Percentiles rank a stretch among this genome's conserved stretches.
phyloP scores from a whole-genome alignment of 2,113 vertebrate species.

The Thryonomys swinderianus region DNA sequence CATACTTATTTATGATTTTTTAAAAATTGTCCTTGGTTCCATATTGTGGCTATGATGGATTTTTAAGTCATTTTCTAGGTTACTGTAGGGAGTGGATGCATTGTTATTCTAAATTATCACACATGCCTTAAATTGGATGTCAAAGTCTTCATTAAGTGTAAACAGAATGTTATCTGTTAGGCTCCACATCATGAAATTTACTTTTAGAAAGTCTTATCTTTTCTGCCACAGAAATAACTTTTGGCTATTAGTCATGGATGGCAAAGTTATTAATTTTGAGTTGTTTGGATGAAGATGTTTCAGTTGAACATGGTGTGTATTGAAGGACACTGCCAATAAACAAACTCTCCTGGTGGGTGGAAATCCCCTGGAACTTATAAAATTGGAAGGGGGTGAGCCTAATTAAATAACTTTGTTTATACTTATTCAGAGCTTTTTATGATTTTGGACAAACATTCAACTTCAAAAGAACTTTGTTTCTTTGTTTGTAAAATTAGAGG shows the following conservation, averaged over 20 bases:
- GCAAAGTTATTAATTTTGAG: conserved; percentile 71
- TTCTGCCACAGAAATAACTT: conserved; percentile 72
- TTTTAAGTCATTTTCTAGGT: conserved; percentile 39
- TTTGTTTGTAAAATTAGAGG: conserved; percentile 59
- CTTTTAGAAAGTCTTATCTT: conserved; percentile 77
- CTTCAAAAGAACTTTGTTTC: conserved; percentile 59
- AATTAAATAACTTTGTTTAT: conserved; percentile 62
- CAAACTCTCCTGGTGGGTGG: conserved; percentile 49
- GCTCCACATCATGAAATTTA: conserved; percentile 60
- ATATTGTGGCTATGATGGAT: not conserved
- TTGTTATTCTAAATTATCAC: conserved; percentile 50
- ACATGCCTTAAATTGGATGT: conserved; percentile 46
- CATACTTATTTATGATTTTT: not conserved
- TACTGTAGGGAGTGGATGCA: not conserved
- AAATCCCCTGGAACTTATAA: conserved; percentile 61
- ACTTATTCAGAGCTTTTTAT: conserved; percentile 53
- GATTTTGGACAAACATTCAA: conserved; percentile 42
- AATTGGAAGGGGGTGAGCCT: conserved; percentile 35
- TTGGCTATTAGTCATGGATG: conserved; percentile 67
- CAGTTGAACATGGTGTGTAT: conserved; percentile 19
- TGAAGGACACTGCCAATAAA: conserved; percentile 59
- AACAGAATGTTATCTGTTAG: conserved; percentile 72
- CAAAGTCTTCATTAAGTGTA: conserved; percentile 49
- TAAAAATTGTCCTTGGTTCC: conserved; percentile 1
- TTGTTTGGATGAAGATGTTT: conserved; percentile 64